These are phyloP conservation scores for Vanessa cardui DNA, from an alignment of 2,888 invertebrate genomes.

Conservation along the genomic window DNA sequence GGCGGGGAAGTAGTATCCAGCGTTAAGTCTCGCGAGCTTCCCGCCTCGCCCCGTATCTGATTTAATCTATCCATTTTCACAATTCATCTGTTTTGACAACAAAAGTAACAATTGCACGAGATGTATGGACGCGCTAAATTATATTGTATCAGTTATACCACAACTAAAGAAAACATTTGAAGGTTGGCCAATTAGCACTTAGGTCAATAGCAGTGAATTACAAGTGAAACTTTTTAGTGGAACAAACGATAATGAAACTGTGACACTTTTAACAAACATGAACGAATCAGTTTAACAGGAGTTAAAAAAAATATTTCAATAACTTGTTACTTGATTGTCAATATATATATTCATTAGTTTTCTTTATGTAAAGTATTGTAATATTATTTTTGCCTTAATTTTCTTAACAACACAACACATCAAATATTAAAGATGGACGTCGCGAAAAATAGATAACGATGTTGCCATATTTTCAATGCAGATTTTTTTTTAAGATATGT, in stretches of 20 bases:
- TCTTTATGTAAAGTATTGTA: constrained; percentile 38
- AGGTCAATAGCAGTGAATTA: constrained; percentile 76
- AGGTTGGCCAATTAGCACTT: constrained; percentile 73
- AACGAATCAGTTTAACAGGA: constrained; percentile 37
- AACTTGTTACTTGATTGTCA: constrained; percentile 42
- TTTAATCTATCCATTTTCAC: constrained; percentile 78
- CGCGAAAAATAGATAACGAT: constrained; percentile 65
- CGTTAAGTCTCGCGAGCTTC: constrained; percentile 66
- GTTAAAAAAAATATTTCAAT: constrained; percentile 42
- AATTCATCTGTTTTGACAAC: constrained; percentile 72
- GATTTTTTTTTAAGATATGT: neutral
- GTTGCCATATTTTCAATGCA: constrained; percentile 52
- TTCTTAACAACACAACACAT: constrained; percentile 78
- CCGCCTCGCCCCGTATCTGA: constrained; percentile 70
- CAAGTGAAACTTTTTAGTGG: constrained; percentile 74
- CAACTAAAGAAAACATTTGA: constrained; percentile 66
- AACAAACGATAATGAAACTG: constrained; percentile 75
- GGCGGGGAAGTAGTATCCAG: constrained; percentile 68
- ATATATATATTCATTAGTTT: constrained; percentile 39
- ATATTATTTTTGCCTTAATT: constrained; percentile 61
- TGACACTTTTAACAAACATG: constrained; percentile 70
- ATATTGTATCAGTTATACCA: constrained; percentile 50
- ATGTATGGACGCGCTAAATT: constrained; percentile 38
- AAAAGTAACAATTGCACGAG: constrained; percentile 40
- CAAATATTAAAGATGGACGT: constrained; percentile 82